Base-by-base conservation (phyloP, 2,888 invertebrate genomes). In the Nymphalis c-album region DNA sequence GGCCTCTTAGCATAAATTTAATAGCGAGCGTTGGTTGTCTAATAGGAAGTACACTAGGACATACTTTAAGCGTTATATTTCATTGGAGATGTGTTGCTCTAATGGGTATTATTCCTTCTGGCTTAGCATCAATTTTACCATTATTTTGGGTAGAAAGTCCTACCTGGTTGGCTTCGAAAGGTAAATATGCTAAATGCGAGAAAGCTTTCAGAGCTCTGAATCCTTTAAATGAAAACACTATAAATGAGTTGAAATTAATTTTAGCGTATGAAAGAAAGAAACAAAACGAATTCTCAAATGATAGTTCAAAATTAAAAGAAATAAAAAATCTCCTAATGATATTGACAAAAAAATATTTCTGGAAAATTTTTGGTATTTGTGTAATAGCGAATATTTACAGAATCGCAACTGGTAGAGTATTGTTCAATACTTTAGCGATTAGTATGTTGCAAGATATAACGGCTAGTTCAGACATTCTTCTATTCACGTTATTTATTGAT, bases 381-480 rank as follows among this genome's bases (percentile, higher is more conserved):
- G n/a, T 20, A 50, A 18, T 8, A 18, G 7, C 10, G 2, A 18
- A 18, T 45, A 48, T 71, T 13, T 75, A 75, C 7, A 59, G 70
- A 50, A 68, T 72, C 13, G 75, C 71, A 0, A 71, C 71, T 20
- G 72, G 76, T 0, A 67, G 71, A n/a, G 45, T 73, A 6, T 64
- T 75, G 1, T 75, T 71, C 18, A 74, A 63, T 16, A 72, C 73
- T 16, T 53, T 74, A 31, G 75, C 74, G 0, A 72, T 74, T 17
- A 72, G 73, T 0, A 75, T 76, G 68, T 57, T 76, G 17, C 66
- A 71, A 61, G 73, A 71, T n/a, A 74, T 76, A 1, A 76, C 75
- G 0, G 70, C 69, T 4, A 75, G 63, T 46, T 57, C 70, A 6
- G 67, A 74, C 16, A 68, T 76, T 45, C 58, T 76, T 6, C 18